Percentiles rank a stretch among this genome's conserved stretches.
phyloP scores from a whole-genome alignment of 2,797 vertebrate genomes.

The Sandelia bainsii region DNA sequence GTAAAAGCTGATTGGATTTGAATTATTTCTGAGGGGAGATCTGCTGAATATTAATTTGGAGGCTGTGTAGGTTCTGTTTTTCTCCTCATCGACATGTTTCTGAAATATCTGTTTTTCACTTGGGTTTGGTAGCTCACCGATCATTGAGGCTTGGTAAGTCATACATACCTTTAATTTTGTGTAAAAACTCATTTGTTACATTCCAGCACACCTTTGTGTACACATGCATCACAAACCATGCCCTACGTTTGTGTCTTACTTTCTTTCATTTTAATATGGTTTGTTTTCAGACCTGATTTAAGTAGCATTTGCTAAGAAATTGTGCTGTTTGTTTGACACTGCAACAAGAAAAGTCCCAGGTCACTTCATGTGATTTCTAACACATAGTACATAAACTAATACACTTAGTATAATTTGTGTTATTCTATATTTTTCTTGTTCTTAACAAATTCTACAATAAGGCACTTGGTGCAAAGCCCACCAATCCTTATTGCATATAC shows the following conservation, averaged over 20 bases:
- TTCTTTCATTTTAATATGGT: conserved; percentile 11
- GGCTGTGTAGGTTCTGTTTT: conserved; percentile 50
- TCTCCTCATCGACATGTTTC: conserved; percentile 67
- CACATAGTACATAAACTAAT: background rate
- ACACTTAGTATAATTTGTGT: background rate
- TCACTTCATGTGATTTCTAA: background rate
- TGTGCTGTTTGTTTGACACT: conserved; percentile 7
- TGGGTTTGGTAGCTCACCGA: conserved; percentile 84
- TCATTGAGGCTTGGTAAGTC: conserved; percentile 86
- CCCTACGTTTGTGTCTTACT: conserved; percentile 35
- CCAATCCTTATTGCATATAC: background rate
- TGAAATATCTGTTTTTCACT: conserved; percentile 78
- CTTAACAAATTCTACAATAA: conserved; percentile 22
- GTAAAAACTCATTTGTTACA: conserved; percentile 46
- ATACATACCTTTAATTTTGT: conserved; percentile 56
- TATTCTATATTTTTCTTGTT: conserved; percentile 7
- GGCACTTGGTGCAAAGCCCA: background rate
- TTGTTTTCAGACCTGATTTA: conserved; percentile 63
- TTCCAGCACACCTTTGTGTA: conserved; percentile 48
- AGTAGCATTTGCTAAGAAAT: conserved; percentile 39
- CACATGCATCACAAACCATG: conserved; percentile 29
- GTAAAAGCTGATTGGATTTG: conserved; percentile 37
- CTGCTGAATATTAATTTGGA: conserved; percentile 42
- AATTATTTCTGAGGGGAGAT: conserved; percentile 1
- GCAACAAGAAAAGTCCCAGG: background rate